phyloP scores from a whole-genome alignment of 2,113 vertebrate genomes.

The Colius striatus region DNA sequence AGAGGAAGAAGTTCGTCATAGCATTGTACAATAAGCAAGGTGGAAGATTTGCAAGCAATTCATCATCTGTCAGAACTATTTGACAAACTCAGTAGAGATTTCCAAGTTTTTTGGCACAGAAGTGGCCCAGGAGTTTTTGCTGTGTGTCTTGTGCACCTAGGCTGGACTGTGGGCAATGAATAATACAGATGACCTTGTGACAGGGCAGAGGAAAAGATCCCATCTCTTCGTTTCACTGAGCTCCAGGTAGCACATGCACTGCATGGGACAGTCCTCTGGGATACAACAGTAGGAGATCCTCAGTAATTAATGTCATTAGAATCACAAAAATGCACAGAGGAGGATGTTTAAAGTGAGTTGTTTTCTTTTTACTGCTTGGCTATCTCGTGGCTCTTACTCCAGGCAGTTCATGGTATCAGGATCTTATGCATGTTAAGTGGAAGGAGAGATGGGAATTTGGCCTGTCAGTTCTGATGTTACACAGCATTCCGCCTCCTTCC shows the following conservation, averaged over 20 bases:
- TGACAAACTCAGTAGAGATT: not conserved
- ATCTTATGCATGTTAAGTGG: not conserved
- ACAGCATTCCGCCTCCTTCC: not conserved
- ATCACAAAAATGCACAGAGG: not conserved
- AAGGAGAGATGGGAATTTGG: not conserved
- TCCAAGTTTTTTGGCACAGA: not conserved
- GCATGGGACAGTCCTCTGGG: not conserved
- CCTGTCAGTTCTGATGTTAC: not conserved
- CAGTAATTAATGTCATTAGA: not conserved
- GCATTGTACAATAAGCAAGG: not conserved
- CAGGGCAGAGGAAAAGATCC: not conserved
- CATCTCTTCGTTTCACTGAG: not conserved
- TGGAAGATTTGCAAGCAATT: not conserved
- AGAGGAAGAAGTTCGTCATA: not conserved
- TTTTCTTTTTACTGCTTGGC: not conserved
- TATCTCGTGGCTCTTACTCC: not conserved
- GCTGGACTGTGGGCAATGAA: not conserved
- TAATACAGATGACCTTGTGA: not conserved
- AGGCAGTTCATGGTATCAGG: not conserved
- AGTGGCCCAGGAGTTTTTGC: not conserved
- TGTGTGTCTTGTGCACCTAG: accelerated
- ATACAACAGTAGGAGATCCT: not conserved
- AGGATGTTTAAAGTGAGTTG: not conserved
- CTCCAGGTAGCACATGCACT: not conserved
- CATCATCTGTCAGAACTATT: not conserved